Evolutionary conservation across 2,888 invertebrate genomes (phyloP).

Genomic region (Philereme vetulata): DNA sequence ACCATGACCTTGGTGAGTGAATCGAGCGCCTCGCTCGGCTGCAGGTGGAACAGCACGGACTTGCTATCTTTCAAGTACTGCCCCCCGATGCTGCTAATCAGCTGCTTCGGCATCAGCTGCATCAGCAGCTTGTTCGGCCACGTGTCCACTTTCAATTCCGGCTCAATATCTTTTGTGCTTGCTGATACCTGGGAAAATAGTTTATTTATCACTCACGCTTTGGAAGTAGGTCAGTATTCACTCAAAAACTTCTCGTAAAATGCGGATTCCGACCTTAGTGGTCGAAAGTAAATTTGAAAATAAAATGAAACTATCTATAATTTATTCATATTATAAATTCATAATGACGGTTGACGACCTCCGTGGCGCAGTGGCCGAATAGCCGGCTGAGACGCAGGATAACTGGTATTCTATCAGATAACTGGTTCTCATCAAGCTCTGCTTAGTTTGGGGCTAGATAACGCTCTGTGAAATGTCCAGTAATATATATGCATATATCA

Average conservation of each 20-base stretch:
- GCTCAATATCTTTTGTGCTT: slow-evolving; percentile 91
- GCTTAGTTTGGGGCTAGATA: too few relatives aligned
- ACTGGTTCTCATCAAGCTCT: too few relatives aligned
- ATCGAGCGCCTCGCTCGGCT: slow-evolving; percentile 93
- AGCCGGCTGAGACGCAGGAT: too few relatives aligned
- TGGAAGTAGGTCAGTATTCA: neutral
- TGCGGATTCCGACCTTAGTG: too few relatives aligned
- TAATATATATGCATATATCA: too few relatives aligned
- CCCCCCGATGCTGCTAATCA: slow-evolving; percentile 95
- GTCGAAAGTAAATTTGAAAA: too few relatives aligned
- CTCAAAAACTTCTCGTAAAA: neutral
- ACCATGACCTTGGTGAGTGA: slow-evolving; percentile 96
- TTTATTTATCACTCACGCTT: neutral
- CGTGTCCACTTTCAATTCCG: slow-evolving; percentile 95
- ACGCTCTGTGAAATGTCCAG: too few relatives aligned
- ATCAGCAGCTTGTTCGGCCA: slow-evolving; percentile 97
- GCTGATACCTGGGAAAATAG: slow-evolving; percentile 72
- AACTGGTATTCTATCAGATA: too few relatives aligned
- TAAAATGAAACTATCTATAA: too few relatives aligned
- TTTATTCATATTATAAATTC: too few relatives aligned
- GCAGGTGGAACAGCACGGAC: slow-evolving; percentile 94
- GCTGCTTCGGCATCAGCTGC: slow-evolving; percentile 96
- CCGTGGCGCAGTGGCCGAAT: too few relatives aligned
- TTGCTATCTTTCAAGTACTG: slow-evolving; percentile 95
- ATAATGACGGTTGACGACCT: too few relatives aligned